Percentiles rank a stretch among this genome's conserved stretches.
phyloP scores from a whole-genome alignment of 2,113 vertebrate species.

The Fregata magnificens region DNA sequence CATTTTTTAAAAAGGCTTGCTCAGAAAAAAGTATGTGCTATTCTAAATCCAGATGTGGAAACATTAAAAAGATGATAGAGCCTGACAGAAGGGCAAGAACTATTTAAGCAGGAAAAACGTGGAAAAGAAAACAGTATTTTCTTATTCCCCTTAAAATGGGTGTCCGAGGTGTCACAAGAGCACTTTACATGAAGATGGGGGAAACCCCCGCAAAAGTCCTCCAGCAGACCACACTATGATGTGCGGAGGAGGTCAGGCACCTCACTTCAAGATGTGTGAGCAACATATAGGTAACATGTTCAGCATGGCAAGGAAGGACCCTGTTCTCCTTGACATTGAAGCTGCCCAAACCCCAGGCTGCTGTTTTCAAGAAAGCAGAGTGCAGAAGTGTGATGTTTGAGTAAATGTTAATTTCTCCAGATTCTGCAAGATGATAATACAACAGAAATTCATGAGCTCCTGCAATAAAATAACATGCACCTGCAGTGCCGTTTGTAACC shows the following conservation, averaged over 20 bases:
- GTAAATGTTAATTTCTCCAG: neutral
- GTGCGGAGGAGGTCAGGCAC: neutral
- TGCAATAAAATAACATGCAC: neutral
- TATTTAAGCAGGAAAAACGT: neutral
- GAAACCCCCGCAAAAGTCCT: neutral
- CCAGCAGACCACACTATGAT: rapidly evolving
- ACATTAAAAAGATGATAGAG: neutral
- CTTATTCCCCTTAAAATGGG: neutral
- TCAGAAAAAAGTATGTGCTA: neutral
- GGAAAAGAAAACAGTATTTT: neutral
- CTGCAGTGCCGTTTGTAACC: neutral
- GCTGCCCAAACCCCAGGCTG: neutral
- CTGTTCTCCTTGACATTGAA: neutral
- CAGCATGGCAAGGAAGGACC: neutral
- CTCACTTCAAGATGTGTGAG: neutral
- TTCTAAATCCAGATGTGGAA: neutral
- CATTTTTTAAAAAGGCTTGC: neutral
- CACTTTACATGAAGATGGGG: neutral
- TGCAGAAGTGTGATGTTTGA: neutral
- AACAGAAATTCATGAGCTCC: neutral
- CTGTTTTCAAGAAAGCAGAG: neutral
- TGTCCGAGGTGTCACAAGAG: neutral
- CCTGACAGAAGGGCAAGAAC: neutral
- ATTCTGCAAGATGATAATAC: neutral
- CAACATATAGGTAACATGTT: neutral